These are phyloP conservation scores for Periparus ater DNA, from an alignment of 2,797 vertebrate genomes.

Conservation along the genomic window DNA sequence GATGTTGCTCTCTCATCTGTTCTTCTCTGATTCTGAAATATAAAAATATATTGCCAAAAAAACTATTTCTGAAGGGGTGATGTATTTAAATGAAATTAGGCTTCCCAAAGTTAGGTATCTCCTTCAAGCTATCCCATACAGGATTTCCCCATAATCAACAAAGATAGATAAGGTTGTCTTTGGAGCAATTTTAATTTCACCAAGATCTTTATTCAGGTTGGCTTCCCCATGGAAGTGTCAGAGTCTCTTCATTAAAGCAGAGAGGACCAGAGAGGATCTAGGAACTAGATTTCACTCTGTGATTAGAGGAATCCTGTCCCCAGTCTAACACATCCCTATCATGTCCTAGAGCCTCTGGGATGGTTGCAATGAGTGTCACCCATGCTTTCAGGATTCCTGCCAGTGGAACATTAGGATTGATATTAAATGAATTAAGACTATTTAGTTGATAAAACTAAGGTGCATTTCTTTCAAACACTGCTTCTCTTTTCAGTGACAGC, in stretches of 20 bases:
- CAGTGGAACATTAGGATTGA: neutral
- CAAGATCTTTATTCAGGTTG: neutral
- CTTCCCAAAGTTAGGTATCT: neutral
- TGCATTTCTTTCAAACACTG: neutral
- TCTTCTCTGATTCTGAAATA: neutral
- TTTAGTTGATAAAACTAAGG: neutral
- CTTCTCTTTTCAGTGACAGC: neutral
- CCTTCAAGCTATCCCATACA: neutral
- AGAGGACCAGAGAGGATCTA: neutral
- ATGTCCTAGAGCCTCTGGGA: neutral
- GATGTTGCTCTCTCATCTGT: neutral
- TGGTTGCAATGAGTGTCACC: neutral
- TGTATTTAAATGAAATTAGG: neutral
- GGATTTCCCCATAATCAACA: neutral
- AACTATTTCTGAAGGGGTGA: neutral
- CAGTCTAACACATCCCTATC: neutral
- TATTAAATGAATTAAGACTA: neutral
- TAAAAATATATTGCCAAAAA: neutral
- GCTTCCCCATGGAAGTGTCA: neutral
- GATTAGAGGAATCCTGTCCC: neutral
- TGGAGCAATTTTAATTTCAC: neutral
- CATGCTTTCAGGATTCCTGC: neutral
- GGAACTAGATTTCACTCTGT: neutral
- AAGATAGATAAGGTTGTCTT: neutral
- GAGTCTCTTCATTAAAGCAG: neutral